Evolutionary conservation across 2,888 invertebrate species (phyloP), one percentile per base, ranked within the genome.

Genomic region (Dryocosmus kuriphilus): DNA sequence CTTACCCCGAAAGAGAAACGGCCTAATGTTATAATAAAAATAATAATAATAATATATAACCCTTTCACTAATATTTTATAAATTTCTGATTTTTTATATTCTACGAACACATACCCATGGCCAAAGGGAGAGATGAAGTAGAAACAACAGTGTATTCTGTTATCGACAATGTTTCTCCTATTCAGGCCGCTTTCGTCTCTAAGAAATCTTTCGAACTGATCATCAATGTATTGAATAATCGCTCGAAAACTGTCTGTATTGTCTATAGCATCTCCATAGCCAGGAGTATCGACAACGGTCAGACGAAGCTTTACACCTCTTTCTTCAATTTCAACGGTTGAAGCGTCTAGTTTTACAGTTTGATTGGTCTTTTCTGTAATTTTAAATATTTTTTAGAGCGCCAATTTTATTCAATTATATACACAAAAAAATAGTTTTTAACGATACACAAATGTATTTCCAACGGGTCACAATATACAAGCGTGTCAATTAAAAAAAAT

Each of bases 101-200:
- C 51, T 51, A 67, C 30, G 30, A 76, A 62, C 65, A 81, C 93
- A 92, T 93, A 98, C 97, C 98, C 98, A 93, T 98, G 98, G 67
- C 98, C 98, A 92, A 97, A 98, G 0, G 98, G 98, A 77, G 98
- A 98, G 90, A 99, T 97, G 92, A 98, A 99, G 92, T 98, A 99
- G 91, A 99, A 98, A 92, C 97, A 99, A 92, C 99, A 99, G 91
- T 99, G 99, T 86, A 99, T 98, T 89, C 99, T 95, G 92, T 98
- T 98, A 92, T 99, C 99, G 78, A 98, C 96, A 86, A 99, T 99
- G 91, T 99, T 98, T 83, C 98, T 95, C 67, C 99, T 94, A 92
- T 99, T 99, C 63, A 99, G 93, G 1, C 99, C 99, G 89, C 98
- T 98, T 92, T 99, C 99, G 88, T 98, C 98, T 60, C 97, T 94